These are phyloP conservation scores for Melipona quadrifasciata DNA, from an alignment of 1,140 invertebrate species.

Conservation along the genomic window DNA sequence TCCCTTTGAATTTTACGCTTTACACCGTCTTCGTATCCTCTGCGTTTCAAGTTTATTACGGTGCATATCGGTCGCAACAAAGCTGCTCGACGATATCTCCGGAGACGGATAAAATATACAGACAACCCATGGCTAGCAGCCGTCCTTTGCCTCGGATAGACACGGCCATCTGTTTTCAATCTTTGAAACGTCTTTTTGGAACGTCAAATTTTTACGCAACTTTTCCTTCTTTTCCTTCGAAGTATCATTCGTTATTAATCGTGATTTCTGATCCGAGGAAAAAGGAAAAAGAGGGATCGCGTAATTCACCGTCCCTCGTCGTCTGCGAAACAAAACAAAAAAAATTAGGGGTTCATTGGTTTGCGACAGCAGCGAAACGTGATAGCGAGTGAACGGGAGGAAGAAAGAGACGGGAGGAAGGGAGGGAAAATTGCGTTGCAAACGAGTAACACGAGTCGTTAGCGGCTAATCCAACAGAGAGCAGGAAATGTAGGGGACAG, in stretches of 20 bases:
- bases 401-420: background rate
- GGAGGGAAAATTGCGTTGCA: constrained; percentile 72
- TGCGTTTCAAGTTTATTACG: constrained; percentile 53
- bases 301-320: constrained; percentile 1
- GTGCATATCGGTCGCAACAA: constrained; percentile 29
- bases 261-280: no score
- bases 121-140: constrained; percentile 24
- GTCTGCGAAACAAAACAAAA: background rate
- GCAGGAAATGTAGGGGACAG: constrained; percentile 33
- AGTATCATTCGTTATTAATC: background rate
- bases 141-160: background rate
- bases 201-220: no score
- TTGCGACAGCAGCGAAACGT: constrained; percentile 12
- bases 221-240: no score
- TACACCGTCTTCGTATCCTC: constrained; percentile 53
- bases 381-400: background rate
- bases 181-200: no score
- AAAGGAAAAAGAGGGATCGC: no score
- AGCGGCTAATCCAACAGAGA: constrained; percentile 74
- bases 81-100: constrained; percentile 19
- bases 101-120: constrained; percentile 51
- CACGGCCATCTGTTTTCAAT: background rate
- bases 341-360: constrained; percentile 22
- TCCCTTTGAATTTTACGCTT: constrained; percentile 79
- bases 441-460: constrained; percentile 77